These are phyloP conservation scores for Torymus aiolomorphi DNA, from an alignment of 2,888 invertebrate genomes.

Conservation along the genomic window DNA sequence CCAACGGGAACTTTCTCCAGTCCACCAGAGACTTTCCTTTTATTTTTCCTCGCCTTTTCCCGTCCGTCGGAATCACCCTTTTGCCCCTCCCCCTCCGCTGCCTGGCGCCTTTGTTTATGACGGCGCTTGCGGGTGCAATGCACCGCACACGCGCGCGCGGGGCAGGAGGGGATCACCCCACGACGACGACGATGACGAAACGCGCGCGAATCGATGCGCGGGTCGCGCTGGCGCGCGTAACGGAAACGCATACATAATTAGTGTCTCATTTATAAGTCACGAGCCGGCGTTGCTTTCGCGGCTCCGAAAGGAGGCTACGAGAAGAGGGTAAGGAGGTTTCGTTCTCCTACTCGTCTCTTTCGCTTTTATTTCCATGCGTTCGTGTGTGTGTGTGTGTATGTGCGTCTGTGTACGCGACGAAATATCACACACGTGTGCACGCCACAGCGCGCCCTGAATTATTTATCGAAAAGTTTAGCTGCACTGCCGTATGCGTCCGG, in stretches of 20 bases:
- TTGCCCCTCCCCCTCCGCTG: neutral
- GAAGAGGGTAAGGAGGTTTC: constrained; percentile 3
- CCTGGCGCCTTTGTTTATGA: constrained; percentile 29
- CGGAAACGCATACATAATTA: constrained; percentile 25
- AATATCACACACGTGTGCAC: no score
- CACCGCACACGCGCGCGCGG: neutral
- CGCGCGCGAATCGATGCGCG: constrained; percentile 35
- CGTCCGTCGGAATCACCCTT: neutral
- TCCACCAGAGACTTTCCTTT: no score
- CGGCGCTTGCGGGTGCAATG: constrained; percentile 36
- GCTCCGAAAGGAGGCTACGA: neutral
- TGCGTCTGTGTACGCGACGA: no score
- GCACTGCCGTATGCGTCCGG: neutral
- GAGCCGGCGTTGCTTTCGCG: neutral
- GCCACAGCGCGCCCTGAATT: neutral
- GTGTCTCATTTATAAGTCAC: constrained; percentile 25
- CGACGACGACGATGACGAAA: constrained; percentile 35
- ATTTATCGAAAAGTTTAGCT: constrained; percentile 6
- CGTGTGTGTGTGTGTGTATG: no score
- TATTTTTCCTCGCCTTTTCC: neutral
- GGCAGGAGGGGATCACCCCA: no score
- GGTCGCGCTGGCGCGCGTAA: neutral
- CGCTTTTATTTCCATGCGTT: no score
- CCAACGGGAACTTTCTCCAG: no score
- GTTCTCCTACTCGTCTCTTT: no score